Percentiles rank a stretch among this genome's conserved stretches.
phyloP scores from a whole-genome alignment of 2,888 invertebrate genomes.

The Marasmarcha lunaedactyla region DNA sequence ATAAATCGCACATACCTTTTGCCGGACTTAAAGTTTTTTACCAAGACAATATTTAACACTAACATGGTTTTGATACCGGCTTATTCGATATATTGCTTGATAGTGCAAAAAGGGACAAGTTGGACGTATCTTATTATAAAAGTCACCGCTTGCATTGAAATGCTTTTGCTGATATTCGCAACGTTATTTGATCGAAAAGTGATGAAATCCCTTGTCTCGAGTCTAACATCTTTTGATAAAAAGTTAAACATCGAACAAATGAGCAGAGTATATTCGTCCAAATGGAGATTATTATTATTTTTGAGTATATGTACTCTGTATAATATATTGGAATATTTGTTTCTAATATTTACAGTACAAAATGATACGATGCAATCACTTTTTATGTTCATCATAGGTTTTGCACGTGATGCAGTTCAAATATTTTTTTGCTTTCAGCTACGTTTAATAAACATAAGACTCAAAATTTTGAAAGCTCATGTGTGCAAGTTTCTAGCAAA shows the following conservation, averaged over 20 bases:
- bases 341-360: slow-evolving; percentile 17
- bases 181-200: neutral
- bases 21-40: neutral
- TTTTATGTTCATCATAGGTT: slow-evolving; percentile 20
- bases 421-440: slow-evolving; percentile 31
- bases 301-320: slow-evolving; percentile 19
- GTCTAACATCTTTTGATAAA: neutral
- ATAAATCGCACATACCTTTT: neutral
- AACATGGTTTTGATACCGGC: neutral
- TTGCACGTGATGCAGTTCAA: slow-evolving; percentile 36
- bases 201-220: neutral
- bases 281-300: slow-evolving; percentile 15
- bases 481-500: slow-evolving; percentile 19
- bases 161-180: neutral
- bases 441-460: slow-evolving; percentile 26
- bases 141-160: neutral
- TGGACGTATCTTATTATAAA: neutral
- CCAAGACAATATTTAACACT: neutral
- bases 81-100: neutral
- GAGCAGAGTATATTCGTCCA: neutral
- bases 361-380: slow-evolving; percentile 10
- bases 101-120: neutral
- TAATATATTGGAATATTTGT: slow-evolving; percentile 22
- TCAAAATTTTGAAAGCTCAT: slow-evolving; percentile 36
- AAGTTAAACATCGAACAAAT: neutral